Evolutionary conservation across 2,113 vertebrate species (phyloP), one percentile per base, ranked within the genome.

Genomic region (Istiophorus platypterus): DNA sequence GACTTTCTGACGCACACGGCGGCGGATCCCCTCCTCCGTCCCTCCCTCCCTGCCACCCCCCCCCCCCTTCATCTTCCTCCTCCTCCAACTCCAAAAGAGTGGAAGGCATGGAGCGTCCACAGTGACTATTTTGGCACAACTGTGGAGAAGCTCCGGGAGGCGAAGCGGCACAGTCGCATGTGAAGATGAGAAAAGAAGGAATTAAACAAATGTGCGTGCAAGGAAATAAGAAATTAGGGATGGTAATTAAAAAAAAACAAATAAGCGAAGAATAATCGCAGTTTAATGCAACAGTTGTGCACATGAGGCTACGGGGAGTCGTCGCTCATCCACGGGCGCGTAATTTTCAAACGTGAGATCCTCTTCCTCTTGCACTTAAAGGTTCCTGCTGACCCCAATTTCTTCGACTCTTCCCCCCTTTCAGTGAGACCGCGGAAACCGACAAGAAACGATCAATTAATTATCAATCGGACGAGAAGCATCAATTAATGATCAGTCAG

Each of bases 1-100:
- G 90, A 85, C 81, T 88, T 83, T 85, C 89, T 93, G 92, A 93
- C 89, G 92, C 87, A 91, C 86, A 70, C 84, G 62, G 57, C 54
- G 75, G 5, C 4, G 14, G 62, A 69, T 57, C 27, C 31, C 37
- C 61, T n/a, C 29, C 29, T 61, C n/a, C 37, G 66, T 42, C 34
- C 70, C 42, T 37, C 1, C 26, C 42, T 39, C 24, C 62, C 8
- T 41, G 39, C 7, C 70, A 26, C 29, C 65, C 66, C 70, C 72
- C 61, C 76, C 18, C 68, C 42, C 66, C 18, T 24, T 37, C 71
- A 27, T 42, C 3, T 70, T 24, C 75, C 75, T 56, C 72, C 52
- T 82, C 78, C 85, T 87, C 85, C 87, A 79, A 69, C 85, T 85
- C 85, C 71, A 85, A 82, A 85, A 81, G 89, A 88, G 85, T 52